Evolutionary conservation across 2,113 vertebrate genomes (phyloP).

Genomic region (Mesocricetus auratus): DNA sequence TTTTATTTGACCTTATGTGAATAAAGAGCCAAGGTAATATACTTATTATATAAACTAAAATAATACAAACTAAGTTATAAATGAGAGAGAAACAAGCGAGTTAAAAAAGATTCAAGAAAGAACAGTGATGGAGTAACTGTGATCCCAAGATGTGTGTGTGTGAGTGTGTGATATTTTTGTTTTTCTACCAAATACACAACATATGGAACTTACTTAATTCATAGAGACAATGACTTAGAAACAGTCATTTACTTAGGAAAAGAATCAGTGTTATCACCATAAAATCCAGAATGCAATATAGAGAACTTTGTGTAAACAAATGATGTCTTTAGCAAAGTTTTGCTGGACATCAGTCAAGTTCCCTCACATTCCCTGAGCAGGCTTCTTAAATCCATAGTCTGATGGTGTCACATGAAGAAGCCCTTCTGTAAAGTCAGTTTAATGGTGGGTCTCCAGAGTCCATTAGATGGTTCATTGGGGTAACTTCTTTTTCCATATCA

Average conservation of each 20-base stretch:
- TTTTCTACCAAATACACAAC: neutral
- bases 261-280: neutral
- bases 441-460: neutral
- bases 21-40: neutral
- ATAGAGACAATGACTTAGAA: conserved; percentile 3
- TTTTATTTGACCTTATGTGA: neutral
- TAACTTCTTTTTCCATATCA: neutral
- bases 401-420: neutral
- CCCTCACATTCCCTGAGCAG: neutral
- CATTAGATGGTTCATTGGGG: neutral
- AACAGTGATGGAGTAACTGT: neutral
- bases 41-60: conserved; percentile 25
- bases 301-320: neutral
- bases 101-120: conserved; percentile 29
- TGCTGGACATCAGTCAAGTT: neutral
- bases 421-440: neutral
- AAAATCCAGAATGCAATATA: conserved; percentile 39
- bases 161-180: neutral
- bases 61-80: conserved; percentile 27
- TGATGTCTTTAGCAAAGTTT: neutral
- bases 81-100: neutral
- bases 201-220: neutral
- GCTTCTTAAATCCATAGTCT: neutral
- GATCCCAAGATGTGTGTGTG: neutral
- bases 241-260: conserved; percentile 12